Evolutionary conservation across 2,797 vertebrate species (phyloP), one percentile per base, ranked within the genome.

Genomic region (Typhlichthys subterraneus): DNA sequence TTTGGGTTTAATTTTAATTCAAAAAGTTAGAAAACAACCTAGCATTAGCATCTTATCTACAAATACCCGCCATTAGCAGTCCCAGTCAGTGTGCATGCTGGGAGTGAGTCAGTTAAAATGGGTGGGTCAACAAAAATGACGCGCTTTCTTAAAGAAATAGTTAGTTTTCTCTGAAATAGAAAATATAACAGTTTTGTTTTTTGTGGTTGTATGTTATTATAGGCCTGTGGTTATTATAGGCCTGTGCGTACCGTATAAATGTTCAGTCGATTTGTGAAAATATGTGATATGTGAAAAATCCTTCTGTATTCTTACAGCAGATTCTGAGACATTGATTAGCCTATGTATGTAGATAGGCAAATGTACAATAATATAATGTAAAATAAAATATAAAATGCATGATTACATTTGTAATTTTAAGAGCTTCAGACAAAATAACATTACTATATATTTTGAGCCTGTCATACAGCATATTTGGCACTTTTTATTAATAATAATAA

Each of bases 61-160:
- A 91, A 92, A 89, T 77, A 76, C 91, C 91, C 91, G 91, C 88
- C 87, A 82, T 88, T 88, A 86, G 59, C 82, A 83, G 80, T 78
- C 79, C 57, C 72, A 86, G 77, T 56, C 69, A 85, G 77, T 59
- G 80, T 71, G 90, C 83, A 88, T 85, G 82, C 74, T 89, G 86
- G 89, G 84, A 91, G 73, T 56, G 1, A 0, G 14, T 89, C 87
- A 88, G 19, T 11, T 13, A 5, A 2, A 3, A 61, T 3, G 47
- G 67, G 19, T 1, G 19, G 51, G 47, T 19, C 3, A 9, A 19
- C 7, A 1, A n/a, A 0, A 6, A 65, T 84, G 85, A 88, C 77
- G 63, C 23, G 0, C 0, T 48, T 64, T 75, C 79, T 91, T 89
- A 86, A 91, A 90, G 87, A 11, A 1, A 67, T 80, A 88, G 63